Conservation (phyloP, 2,113 vertebrate species). For the Rhynchopsitta pachyrhyncha region DNA sequence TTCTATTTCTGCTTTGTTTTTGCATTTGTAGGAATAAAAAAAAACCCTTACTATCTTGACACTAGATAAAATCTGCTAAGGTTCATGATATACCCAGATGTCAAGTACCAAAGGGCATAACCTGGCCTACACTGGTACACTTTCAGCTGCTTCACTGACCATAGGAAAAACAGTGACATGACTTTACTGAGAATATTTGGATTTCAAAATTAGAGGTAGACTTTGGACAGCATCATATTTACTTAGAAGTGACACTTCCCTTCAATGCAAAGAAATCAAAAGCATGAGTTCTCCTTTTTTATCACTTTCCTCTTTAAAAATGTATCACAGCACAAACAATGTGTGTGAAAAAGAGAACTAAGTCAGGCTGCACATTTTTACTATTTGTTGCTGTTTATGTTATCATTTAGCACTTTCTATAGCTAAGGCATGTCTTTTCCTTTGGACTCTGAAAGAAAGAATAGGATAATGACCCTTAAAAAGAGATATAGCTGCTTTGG, state of each 20-base stretch:
- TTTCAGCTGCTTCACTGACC: not conserved
- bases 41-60: not conserved
- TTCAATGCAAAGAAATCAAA: constrained; percentile 59
- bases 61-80: not conserved
- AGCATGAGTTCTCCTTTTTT: constrained; percentile 71
- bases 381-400: not conserved
- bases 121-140: not conserved
- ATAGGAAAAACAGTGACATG: not conserved
- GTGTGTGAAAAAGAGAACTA: constrained; percentile 63
- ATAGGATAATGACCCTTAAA: not conserved
- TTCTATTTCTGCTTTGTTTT: not conserved
- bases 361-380: not conserved
- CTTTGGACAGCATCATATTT: not conserved
- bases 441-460: not conserved
- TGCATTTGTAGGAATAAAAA: not conserved
- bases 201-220: constrained; percentile 7
- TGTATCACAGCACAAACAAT: constrained; percentile 1
- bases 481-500: not conserved
- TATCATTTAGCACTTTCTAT: not conserved
- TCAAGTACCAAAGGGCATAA: not conserved
- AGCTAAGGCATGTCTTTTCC: not conserved
- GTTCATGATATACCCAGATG: not conserved
- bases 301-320: constrained; percentile 44
- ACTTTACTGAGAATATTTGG: not conserved
- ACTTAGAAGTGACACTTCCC: constrained; percentile 69